These are phyloP conservation scores for Hydractinia echinata DNA, from an alignment of 30 jellyfish, hydroid and myxozoan species.

Conservation along the genomic window DNA sequence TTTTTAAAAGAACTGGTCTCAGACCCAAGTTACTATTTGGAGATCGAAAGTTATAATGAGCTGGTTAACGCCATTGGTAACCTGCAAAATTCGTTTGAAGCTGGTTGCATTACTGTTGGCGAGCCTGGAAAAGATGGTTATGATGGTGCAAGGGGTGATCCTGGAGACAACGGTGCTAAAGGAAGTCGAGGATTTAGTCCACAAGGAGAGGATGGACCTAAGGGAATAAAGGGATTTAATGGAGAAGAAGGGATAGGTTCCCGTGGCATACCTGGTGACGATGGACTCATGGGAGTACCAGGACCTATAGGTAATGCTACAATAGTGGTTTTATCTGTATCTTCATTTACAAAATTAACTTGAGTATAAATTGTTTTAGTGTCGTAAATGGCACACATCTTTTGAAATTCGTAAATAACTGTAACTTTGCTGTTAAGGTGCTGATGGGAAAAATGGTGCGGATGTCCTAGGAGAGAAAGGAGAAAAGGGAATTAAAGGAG, in stretches of 20 bases:
- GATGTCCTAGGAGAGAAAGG: conserved; percentile 14
- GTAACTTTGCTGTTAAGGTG: neutral
- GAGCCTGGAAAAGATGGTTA: conserved; percentile 56
- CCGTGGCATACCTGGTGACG: conserved; percentile 71
- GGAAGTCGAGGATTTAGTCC: conserved; percentile 81
- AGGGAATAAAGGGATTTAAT: conserved; percentile 28
- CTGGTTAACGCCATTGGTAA: conserved; percentile 27
- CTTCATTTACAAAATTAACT: too few relatives aligned
- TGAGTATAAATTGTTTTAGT: neutral
- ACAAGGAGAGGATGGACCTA: conserved; percentile 52
- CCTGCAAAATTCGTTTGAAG: conserved; percentile 21
- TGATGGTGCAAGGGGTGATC: conserved; percentile 47
- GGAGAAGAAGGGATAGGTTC: conserved; percentile 56
- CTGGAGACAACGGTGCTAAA: conserved; percentile 62
- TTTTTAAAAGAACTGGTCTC: conserved; percentile 59
- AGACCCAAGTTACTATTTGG: conserved; percentile 31
- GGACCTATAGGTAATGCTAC: too few relatives aligned
- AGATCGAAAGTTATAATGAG: conserved; percentile 49
- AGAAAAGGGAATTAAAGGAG: conserved; percentile 8
- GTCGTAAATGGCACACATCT: neutral
- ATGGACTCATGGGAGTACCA: conserved; percentile 21
- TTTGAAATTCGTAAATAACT: neutral
- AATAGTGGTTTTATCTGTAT: too few relatives aligned
- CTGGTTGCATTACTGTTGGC: conserved; percentile 21
- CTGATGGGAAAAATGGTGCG: conserved; percentile 50